These are phyloP conservation scores for Dendronephthya gigantea DNA, from an alignment of 64 coral and sea anemone species.

Conservation along the genomic window DNA sequence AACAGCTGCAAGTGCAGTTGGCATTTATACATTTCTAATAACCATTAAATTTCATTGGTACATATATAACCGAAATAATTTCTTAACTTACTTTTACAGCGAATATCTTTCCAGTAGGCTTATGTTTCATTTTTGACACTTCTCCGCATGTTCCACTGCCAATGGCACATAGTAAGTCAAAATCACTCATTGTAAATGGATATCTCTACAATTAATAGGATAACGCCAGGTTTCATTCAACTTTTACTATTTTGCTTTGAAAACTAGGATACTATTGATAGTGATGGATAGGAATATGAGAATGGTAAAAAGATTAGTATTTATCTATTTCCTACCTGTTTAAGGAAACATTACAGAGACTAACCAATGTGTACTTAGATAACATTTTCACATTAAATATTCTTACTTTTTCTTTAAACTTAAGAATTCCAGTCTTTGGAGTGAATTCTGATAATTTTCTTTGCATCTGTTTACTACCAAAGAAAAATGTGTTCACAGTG, in stretches of 20 bases:
- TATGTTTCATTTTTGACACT: conserved; percentile 96
- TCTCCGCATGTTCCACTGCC: conserved; percentile 96
- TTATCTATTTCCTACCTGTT: no score
- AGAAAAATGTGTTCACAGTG: background rate
- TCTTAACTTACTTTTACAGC: conserved; percentile 72
- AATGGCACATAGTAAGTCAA: conserved; percentile 71
- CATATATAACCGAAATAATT: no score
- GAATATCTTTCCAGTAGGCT: conserved; percentile 62
- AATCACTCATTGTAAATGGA: conserved; percentile 81
- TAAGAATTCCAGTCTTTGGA: conserved; percentile 84
- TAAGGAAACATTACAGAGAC: no score
- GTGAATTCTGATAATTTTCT: conserved; percentile 85
- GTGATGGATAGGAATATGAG: no score
- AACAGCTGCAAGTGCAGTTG: no score
- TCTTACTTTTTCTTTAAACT: conserved; percentile 62
- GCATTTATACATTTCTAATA: no score
- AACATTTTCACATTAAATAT: no score
- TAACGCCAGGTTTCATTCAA: background rate
- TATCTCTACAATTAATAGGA: conserved; percentile 39
- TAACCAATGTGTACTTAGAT: no score
- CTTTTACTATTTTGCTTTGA: background rate
- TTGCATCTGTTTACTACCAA: conserved; percentile 59
- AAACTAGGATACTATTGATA: no score
- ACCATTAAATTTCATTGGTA: no score
- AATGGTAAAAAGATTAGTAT: no score